Percentiles rank a stretch among this genome's conserved stretches.
These are phyloP conservation scores for Ahaetulla prasina DNA, from an alignment of 2,113 vertebrate genomes.

Conservation along the genomic window DNA sequence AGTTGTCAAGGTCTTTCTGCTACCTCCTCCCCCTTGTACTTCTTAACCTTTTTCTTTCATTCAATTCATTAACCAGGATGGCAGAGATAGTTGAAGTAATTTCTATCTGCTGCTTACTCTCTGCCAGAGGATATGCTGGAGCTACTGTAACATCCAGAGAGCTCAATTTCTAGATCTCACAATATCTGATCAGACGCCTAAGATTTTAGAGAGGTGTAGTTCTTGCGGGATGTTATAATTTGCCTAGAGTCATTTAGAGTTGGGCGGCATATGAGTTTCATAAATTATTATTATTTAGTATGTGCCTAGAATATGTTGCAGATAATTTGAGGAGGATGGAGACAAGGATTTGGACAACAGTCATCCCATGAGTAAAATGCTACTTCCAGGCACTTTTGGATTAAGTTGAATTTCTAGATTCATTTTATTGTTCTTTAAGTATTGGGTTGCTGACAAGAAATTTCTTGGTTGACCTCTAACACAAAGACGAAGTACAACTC, in stretches of 20 bases:
- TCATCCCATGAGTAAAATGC: neutral
- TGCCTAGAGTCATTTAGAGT: neutral
- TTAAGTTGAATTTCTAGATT: neutral
- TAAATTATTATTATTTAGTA: neutral
- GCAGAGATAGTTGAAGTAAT: neutral
- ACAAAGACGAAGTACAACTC: neutral
- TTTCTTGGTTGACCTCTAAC: neutral
- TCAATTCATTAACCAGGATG: neutral
- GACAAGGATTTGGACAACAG: neutral
- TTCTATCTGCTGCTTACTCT: neutral
- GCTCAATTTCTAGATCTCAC: neutral
- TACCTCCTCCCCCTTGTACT: neutral
- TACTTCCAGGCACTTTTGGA: neutral
- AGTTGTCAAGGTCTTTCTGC: neutral
- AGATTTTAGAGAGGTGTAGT: neutral
- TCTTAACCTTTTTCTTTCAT: neutral
- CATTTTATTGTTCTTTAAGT: neutral
- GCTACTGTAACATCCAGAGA: neutral
- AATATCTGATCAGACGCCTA: neutral
- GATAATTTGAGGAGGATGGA: neutral
- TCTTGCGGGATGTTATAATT: neutral
- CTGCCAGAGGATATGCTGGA: neutral
- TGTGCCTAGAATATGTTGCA: neutral
- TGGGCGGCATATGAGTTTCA: neutral
- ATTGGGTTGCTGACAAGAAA: neutral